Evolutionary conservation across 2,113 vertebrate genomes (phyloP), one percentile per base, ranked within the genome.

Genomic region (Struthidea cinerea): DNA sequence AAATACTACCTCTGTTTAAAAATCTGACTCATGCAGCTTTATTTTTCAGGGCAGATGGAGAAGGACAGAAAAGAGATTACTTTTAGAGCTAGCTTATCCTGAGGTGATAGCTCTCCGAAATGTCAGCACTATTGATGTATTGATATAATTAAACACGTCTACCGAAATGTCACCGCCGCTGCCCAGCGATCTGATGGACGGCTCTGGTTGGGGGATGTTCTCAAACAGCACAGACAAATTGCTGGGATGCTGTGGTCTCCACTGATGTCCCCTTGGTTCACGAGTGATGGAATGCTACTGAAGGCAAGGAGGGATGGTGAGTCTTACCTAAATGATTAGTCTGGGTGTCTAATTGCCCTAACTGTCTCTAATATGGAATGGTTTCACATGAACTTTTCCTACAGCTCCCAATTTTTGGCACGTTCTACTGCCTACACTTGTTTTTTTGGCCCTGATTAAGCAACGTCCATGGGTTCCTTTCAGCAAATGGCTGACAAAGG

Each of bases 1-100:
- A 74, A 87, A 74, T 65, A 75, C 84, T 78, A 68, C 46, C 42
- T 86, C 78, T 65, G 53, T 69, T 96, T 95, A 94, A 95, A 93
- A 95, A 77, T 77, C 81, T 85, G 82, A 82, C 63, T 96, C 82
- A 85, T 55, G 70, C 77, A 74, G 94, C 78, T 83, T 80, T 89
- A 87, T 96, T 96, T 96, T 84, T 91, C 63, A 90, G 78, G 64
- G 87, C 60, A 90, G 79, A 92, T 67, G 75, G 63, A 90, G 89
- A 90, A 95, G 91, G 90, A 93, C 91, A 84, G 91, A 90, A 93
- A 87, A 86, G 82, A 96, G 95, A 96, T 95, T 96, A 93, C 87
- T 96, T 96, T 91, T 83, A 91, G 74, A 96, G 78, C 78, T 88
- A 78, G 67, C 87, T 96, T 95, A 93, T 95, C 94, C 95, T 88